phyloP scores from a whole-genome alignment of 2,797 vertebrate genomes.

The Poecile montanus region DNA sequence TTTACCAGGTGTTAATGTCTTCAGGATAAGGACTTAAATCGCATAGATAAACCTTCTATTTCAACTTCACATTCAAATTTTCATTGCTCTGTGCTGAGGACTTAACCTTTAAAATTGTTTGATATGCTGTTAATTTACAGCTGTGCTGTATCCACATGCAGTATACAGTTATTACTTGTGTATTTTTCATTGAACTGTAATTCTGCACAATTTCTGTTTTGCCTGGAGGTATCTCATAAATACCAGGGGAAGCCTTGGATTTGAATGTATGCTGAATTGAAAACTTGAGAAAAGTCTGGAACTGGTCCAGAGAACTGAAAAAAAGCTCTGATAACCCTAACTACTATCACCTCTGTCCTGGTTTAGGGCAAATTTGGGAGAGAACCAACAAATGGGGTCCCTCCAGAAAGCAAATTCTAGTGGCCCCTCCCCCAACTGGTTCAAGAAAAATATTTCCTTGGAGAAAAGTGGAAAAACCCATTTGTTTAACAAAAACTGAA shows the following conservation, averaged over 20 bases:
- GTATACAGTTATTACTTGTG: neutral
- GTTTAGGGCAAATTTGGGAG: no score
- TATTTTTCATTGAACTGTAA: neutral
- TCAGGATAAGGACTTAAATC: neutral
- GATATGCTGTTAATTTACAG: neutral
- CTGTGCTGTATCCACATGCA: no score
- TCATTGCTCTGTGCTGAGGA: neutral
- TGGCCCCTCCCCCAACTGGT: no score
- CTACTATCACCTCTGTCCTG: neutral
- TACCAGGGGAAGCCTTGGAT: neutral
- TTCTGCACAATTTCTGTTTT: neutral
- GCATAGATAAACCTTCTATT: neutral
- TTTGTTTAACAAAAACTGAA: no score
- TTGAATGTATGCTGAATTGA: neutral
- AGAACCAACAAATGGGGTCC: no score
- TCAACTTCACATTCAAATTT: neutral
- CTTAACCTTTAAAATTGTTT: neutral
- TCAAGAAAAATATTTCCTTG: no score
- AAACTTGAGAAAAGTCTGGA: neutral
- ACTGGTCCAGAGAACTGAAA: neutral
- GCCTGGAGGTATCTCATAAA: neutral
- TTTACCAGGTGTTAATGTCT: neutral
- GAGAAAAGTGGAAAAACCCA: no score
- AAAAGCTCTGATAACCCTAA: neutral
- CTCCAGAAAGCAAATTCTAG: no score